Evolutionary conservation across 2,113 vertebrate genomes (phyloP).

Genomic region (Spheniscus mendiculus): DNA sequence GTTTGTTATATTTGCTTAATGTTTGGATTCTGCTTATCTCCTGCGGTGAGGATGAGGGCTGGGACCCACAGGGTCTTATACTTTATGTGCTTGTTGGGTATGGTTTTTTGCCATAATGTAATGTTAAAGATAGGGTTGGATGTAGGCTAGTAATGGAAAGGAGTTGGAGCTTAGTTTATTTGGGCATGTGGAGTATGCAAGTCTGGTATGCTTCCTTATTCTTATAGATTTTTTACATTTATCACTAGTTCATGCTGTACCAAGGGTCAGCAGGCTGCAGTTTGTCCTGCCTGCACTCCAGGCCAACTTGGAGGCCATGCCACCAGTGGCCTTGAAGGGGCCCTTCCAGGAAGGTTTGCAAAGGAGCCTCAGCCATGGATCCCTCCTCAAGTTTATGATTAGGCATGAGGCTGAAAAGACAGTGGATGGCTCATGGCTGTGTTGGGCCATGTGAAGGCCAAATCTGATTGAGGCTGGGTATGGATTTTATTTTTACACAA

Average conservation of each 20-base stretch:
- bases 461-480: not conserved
- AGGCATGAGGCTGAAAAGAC: not conserved
- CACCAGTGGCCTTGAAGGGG: not conserved
- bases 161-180: not conserved
- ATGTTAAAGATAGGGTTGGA: not conserved
- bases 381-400: not conserved
- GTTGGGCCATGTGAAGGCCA: not conserved
- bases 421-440: not conserved
- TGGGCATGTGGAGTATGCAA: not conserved
- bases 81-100: not conserved
- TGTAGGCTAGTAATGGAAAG: not conserved
- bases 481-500: not conserved
- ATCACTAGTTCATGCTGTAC: not conserved
- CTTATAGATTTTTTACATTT: not conserved
- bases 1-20: not conserved
- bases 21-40: not conserved
- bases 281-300: not conserved
- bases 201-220: not conserved
- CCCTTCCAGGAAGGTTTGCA: not conserved
- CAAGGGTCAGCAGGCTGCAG: not conserved
- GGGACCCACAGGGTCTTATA: not conserved
- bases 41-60: not conserved
- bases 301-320: not conserved
- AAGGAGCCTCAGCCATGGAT: not conserved
- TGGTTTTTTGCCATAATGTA: accelerated